Evolutionary conservation across 2,797 vertebrate genomes (phyloP).

Genomic region (Lepilemur septentrionalis): DNA sequence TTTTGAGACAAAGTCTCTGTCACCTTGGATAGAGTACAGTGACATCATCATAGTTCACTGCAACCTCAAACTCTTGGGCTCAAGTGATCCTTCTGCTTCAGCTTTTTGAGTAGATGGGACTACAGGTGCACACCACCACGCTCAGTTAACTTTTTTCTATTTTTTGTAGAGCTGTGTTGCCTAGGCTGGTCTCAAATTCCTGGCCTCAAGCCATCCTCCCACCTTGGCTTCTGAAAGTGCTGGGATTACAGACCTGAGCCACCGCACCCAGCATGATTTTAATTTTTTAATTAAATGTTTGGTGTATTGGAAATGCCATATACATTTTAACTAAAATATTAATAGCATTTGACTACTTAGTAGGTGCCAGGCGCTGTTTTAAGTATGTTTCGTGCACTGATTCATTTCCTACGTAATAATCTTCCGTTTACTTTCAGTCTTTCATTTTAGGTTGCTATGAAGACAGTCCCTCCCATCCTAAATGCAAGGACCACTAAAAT

Average conservation of each 20-base stretch:
- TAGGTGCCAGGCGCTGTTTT: neutral
- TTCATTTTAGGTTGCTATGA: neutral
- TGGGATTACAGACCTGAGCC: neutral
- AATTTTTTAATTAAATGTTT: neutral
- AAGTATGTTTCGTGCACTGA: neutral
- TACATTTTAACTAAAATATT: neutral
- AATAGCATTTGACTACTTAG: neutral
- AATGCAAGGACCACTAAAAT: neutral
- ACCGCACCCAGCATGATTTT: neutral
- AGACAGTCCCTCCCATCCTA: neutral
- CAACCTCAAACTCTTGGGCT: neutral
- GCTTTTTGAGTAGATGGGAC: neutral
- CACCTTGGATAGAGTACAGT: neutral
- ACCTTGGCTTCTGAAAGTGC: neutral
- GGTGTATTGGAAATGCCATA: neutral
- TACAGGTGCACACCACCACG: neutral
- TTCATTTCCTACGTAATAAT: neutral
- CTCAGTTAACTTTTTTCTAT: neutral
- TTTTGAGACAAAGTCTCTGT: neutral
- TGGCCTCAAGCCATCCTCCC: neutral
- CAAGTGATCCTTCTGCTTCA: neutral
- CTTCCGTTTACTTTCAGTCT: neutral
- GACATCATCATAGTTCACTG: neutral
- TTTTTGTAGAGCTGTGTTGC: neutral
- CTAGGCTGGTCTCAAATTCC: neutral